Conservation (phyloP, 1,140 invertebrate species). For the Bacillus rossius region DNA sequence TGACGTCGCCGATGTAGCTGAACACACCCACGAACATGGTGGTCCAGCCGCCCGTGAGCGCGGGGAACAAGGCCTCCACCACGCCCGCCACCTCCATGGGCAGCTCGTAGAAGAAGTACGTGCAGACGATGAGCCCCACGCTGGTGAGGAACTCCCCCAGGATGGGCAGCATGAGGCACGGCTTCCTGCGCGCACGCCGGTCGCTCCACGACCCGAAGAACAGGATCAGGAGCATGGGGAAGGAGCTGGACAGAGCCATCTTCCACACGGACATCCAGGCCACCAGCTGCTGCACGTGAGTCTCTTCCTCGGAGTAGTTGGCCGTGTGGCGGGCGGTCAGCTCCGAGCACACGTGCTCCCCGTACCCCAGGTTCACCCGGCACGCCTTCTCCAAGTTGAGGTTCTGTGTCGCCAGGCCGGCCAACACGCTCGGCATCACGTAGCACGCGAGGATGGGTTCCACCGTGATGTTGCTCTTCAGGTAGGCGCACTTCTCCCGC, state of each 20-base stretch:
- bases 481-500: slow-evolving; percentile 36
- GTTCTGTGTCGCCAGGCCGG: slow-evolving; percentile 74
- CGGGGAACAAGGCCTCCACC: slow-evolving; percentile 67
- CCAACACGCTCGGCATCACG: slow-evolving; percentile 70
- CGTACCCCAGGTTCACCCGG: slow-evolving; percentile 66
- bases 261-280: slow-evolving; percentile 75
- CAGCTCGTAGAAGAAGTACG: slow-evolving; percentile 64
- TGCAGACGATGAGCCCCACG: slow-evolving; percentile 69
- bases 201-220: slow-evolving; percentile 77
- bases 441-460: slow-evolving; percentile 74
- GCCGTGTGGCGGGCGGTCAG: slow-evolving; percentile 61
- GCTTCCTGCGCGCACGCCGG: slow-evolving; percentile 65
- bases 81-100: slow-evolving; percentile 68
- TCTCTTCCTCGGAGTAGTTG: slow-evolving; percentile 64
- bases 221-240: slow-evolving; percentile 70
- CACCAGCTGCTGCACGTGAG: slow-evolving; percentile 65
- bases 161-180: slow-evolving; percentile 77
- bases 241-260: slow-evolving; percentile 64
- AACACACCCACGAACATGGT: slow-evolving; percentile 87
- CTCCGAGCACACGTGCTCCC: slow-evolving; percentile 63
- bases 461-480: slow-evolving; percentile 59
- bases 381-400: slow-evolving; percentile 83
- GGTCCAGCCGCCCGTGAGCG: slow-evolving; percentile 77
- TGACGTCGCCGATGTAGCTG: slow-evolving; percentile 83
- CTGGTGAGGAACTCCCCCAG: slow-evolving; percentile 72